Base-by-base conservation (phyloP, 2,113 vertebrate genomes). In the Pteropus alecto region DNA sequence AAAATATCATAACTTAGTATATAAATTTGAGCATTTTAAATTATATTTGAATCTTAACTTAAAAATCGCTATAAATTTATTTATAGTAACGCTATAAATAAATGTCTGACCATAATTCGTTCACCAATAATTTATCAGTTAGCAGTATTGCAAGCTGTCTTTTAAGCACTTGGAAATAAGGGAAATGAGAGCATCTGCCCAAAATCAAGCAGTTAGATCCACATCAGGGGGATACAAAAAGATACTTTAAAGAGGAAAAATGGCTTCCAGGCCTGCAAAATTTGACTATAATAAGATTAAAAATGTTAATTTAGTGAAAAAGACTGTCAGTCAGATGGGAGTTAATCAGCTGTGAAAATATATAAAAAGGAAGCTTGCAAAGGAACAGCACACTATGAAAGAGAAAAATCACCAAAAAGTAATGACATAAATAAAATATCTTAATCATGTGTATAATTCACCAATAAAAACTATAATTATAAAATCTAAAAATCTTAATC, bases 71-170 rank as follows among this genome's bases (percentile, higher is more conserved):
- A n/a, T n/a, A n/a, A n/a, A n/a, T n/a, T n/a, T n/a, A n/a, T n/a
- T n/a, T n/a, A n/a, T n/a, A 90, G 41, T 6, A 48, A 14, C 63
- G 19, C 4, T 28, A 8, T 38, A 63, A 51, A 5, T 73, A 22
- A 67, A 78, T 43, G 5, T 51, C 68, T 93, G 79, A 73, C 33
- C 22, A 58, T 76, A 84, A 65, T 94, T 84, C 87, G 22, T 58
- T 96, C 71, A 77, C 94, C 48, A 74, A 28, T 71, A 73, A 88
- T 89, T 95, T 93, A 73, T 88, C 58, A 94, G 18, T 76, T 85
- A 73, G 43, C 5, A 56, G 15, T 70, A 56, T 38, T 58, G 14
- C 5, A 41, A 11, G 0, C 35, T 94, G 18, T 33, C 19, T 16
- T 13, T 35, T 92, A 41, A 82, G 12, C 6, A 91, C 79, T 73